A percentile compares a stretch with the other conserved stretches of the same genome.
phyloP scores from a whole-genome alignment of 2,113 vertebrate species.

The Gila orcuttii region DNA sequence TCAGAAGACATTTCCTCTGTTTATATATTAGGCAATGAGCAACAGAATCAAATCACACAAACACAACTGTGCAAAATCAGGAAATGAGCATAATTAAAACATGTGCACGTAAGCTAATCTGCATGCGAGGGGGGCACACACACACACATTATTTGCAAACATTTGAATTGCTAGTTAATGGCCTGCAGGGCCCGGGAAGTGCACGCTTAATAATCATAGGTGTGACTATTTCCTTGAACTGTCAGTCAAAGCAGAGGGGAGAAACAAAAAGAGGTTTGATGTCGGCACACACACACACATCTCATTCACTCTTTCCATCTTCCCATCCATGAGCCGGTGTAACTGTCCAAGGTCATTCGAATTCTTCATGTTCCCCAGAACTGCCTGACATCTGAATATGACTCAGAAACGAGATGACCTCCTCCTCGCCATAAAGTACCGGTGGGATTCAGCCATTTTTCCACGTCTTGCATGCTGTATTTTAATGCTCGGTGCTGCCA shows the following conservation, averaged over 20 bases:
- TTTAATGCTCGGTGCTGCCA: not conserved
- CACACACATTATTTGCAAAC: slow-evolving; percentile 64
- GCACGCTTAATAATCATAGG: slow-evolving; percentile 69
- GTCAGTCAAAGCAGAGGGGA: slow-evolving; percentile 55
- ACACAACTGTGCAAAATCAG: slow-evolving; percentile 30
- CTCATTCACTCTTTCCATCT: slow-evolving; percentile 51
- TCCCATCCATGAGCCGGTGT: slow-evolving; percentile 35
- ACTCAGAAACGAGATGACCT: slow-evolving; percentile 21
- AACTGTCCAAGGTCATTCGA: slow-evolving; percentile 49
- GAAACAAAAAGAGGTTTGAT: slow-evolving; percentile 24
- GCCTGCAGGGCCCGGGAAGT: slow-evolving; percentile 63
- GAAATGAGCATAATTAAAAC: slow-evolving; percentile 42
- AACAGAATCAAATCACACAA: slow-evolving; percentile 2
- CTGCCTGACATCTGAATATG: slow-evolving; percentile 20
- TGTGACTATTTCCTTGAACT: slow-evolving; percentile 68
- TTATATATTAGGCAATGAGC: slow-evolving; percentile 47
- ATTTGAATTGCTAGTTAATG: slow-evolving; percentile 70
- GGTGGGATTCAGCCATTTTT: not conserved
- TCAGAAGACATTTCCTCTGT: slow-evolving; percentile 42
- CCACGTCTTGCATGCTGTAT: not conserved
- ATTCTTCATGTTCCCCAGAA: slow-evolving; percentile 38
- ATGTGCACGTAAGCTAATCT: slow-evolving; percentile 30
- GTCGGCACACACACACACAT: slow-evolving; percentile 46
- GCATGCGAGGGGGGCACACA: slow-evolving; percentile 20
- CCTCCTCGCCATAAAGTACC: not conserved